Evolutionary conservation across 2,888 invertebrate genomes (phyloP).

Genomic region (Acanthosepion esculentum): DNA sequence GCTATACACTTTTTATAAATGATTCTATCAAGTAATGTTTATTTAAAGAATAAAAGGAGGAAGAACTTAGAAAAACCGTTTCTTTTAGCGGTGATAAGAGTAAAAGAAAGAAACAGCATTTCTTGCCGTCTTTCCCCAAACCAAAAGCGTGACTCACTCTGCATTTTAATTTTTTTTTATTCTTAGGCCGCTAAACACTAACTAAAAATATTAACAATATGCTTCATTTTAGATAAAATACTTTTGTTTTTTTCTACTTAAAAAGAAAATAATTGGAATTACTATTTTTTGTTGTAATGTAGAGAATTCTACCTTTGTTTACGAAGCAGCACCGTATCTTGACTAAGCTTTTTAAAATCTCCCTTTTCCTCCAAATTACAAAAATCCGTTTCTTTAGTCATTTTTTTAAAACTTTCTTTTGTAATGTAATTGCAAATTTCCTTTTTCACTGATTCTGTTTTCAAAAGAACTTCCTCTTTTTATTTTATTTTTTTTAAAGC

Average conservation of each 20-base stretch:
- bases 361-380: too few species aligned
- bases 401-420: not conserved
- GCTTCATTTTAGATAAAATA: not conserved
- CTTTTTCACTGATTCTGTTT: not conserved
- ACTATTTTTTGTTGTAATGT: not conserved
- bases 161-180: not conserved
- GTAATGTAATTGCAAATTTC: not conserved
- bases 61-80: too few species aligned
- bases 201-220: not conserved
- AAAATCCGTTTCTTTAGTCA: too few species aligned
- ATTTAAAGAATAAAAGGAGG: too few species aligned
- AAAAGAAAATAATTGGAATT: not conserved
- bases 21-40: too few species aligned
- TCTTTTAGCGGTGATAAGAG: too few species aligned
- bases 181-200: too few species aligned
- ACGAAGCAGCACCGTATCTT: too few species aligned
- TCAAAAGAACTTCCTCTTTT: not conserved
- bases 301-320: not conserved
- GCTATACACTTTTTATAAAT: too few species aligned
- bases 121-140: not conserved
- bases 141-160: not conserved
- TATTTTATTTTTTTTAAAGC: not conserved
- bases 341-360: too few species aligned
- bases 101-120: not conserved
- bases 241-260: not conserved